Percentiles rank a stretch among this genome's conserved stretches.
Evolutionary conservation across 2,888 invertebrate genomes (phyloP).

Genomic region (Temnothorax unifasciatus): DNA sequence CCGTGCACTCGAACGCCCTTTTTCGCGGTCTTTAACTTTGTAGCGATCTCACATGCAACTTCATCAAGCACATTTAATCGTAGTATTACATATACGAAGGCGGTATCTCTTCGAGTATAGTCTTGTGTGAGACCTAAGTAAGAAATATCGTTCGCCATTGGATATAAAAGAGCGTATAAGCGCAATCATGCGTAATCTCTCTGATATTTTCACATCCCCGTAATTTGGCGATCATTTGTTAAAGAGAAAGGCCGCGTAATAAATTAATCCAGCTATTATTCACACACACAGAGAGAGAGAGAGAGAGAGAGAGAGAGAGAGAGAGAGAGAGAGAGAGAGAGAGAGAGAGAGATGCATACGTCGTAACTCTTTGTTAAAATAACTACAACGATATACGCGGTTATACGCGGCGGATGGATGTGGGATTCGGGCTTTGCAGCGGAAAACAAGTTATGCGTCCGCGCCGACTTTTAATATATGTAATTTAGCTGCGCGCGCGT

Average conservation of each 20-base stretch:
- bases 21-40: slow-evolving; percentile 39
- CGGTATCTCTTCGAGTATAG: background rate
- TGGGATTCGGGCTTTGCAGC: background rate
- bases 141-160: background rate
- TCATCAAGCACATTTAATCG: slow-evolving; percentile 32
- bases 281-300: too few species aligned
- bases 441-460: slow-evolving; percentile 58
- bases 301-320: too few species aligned
- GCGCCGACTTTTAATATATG: slow-evolving; percentile 64
- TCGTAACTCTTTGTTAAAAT: slow-evolving; percentile 65
- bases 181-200: background rate
- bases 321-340: too few species aligned
- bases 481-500: slow-evolving; percentile 66
- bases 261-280: slow-evolving; percentile 53
- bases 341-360: slow-evolving; percentile 58
- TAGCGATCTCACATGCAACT: slow-evolving; percentile 22
- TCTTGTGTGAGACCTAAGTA: background rate
- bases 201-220: background rate
- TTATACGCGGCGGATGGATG: slow-evolving; percentile 33
- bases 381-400: slow-evolving; percentile 20
- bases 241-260: background rate
- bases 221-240: background rate
- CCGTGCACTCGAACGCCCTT: slow-evolving; percentile 28
- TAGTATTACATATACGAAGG: background rate
- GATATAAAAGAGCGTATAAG: background rate